Evolutionary conservation across 2,797 vertebrate genomes (phyloP), one percentile per base, ranked within the genome.

Genomic region (Sparidentex hasta): DNA sequence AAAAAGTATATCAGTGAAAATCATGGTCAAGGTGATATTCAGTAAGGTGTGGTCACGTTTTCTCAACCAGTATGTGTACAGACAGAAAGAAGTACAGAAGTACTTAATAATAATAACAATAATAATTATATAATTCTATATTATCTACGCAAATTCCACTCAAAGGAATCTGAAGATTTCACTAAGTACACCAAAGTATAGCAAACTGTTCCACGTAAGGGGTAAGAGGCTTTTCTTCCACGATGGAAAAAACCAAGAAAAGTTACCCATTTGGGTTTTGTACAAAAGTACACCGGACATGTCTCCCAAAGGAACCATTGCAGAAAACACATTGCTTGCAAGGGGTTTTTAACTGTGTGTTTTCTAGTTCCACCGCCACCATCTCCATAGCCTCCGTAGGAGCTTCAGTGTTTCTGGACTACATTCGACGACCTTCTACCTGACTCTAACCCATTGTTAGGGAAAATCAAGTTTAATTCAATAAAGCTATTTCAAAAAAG

Each of bases 301-400:
- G 18, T 67, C 52, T 64, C 61, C 23, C 12, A 54, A 29, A 44
- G 38, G 33, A 76, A 33, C 47, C 18, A 59, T 17, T n/a, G 14
- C 27, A 70, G 54, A 48, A 79, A 79, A 63, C 62, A 58, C 0
- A 27, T 64, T 50, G 23, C 54, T 46, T 65, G 20, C 43, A 25
- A 2, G 20, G 59, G 43, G 14, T 65, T 17, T 73, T 83, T 71
- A 82, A 80, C 46, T n/a, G 76, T 71, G 76, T 74, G 78, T 81
- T 77, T 84, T 87, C 68, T 62, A 57, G 74, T 87, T 91, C 82
- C 85, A 89, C 71, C 71, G 69, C 83, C 83, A 87, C 84, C 88
- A 87, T 75, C 86, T 86, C 69, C 80, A 78, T 62, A 50, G 51
- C 71, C 74, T 78, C 74, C 25, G 29, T 29, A 58, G 59, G 14